Conservation (phyloP, 2,113 vertebrate genomes). For the Cricetomys ansorgei region DNA sequence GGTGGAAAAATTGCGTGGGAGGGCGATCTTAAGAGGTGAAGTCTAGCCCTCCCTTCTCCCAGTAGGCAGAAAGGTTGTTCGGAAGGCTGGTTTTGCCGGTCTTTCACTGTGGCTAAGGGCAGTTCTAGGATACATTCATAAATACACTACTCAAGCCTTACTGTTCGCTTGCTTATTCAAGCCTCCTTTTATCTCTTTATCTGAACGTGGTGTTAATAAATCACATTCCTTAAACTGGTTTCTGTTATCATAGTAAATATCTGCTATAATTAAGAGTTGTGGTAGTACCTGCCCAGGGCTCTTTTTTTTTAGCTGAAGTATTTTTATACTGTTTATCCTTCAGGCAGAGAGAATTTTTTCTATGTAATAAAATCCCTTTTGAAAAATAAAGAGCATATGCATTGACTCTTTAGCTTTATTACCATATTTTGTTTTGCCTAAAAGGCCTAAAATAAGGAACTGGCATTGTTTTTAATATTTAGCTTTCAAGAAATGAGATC, state of each 20-base stretch:
- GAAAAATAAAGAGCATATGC: slow-evolving; percentile 24
- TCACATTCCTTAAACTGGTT: slow-evolving; percentile 67
- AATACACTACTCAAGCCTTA: slow-evolving; percentile 17
- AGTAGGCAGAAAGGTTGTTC: slow-evolving; percentile 36
- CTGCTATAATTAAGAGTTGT: slow-evolving; percentile 64
- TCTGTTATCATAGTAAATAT: slow-evolving; percentile 65
- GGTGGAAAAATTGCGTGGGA: slow-evolving; percentile 67
- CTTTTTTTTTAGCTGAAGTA: slow-evolving; percentile 52
- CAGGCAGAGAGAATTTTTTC: slow-evolving; percentile 41
- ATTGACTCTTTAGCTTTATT: slow-evolving; percentile 54
- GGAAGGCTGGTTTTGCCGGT: slow-evolving; percentile 69
- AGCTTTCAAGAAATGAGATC: background rate
- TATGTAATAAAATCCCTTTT: slow-evolving; percentile 53
- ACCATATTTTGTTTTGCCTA: slow-evolving; percentile 34
- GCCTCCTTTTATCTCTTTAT: slow-evolving; percentile 67
- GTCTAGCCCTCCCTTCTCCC: slow-evolving; percentile 26
- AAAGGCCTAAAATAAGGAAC: slow-evolving; percentile 55
- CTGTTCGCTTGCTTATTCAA: slow-evolving; percentile 25
- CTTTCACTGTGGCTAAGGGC: slow-evolving; percentile 46
- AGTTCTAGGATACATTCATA: slow-evolving; percentile 44
- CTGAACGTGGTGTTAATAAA: slow-evolving; percentile 69
- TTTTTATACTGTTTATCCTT: slow-evolving; percentile 59
- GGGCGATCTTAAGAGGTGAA: slow-evolving; percentile 44
- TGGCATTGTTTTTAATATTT: slow-evolving; percentile 47
- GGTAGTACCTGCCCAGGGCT: slow-evolving; percentile 55